Conservation (phyloP, 1,140 invertebrate genomes). For the Hyles vespertilio region DNA sequence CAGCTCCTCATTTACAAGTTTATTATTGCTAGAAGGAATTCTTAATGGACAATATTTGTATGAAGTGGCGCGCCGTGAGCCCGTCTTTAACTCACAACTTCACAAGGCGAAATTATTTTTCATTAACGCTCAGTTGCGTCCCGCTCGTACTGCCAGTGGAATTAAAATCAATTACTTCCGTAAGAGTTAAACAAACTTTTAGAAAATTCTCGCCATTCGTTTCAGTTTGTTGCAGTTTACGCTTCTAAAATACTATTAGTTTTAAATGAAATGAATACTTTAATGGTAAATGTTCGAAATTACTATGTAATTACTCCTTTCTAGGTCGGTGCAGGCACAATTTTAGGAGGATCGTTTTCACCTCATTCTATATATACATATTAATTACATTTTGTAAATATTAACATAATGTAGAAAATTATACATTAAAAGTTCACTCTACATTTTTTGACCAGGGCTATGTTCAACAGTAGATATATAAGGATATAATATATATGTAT, state of each 20-base stretch:
- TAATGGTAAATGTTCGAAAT: not conserved
- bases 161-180: conserved; percentile 67
- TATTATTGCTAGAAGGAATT: conserved; percentile 31
- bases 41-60: conserved; percentile 43
- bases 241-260: not conserved
- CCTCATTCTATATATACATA: too few species aligned
- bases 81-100: conserved; percentile 48
- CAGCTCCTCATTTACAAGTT: conserved; percentile 23
- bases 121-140: conserved; percentile 58
- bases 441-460: too few species aligned
- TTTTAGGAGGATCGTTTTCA: too few species aligned
- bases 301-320: too few species aligned
- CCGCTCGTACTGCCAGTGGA: conserved; percentile 51
- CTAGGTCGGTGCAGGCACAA: too few species aligned
- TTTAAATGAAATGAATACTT: not conserved
- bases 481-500: too few species aligned
- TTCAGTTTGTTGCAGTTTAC: conserved; percentile 19
- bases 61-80: conserved; percentile 5
- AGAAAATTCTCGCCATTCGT: conserved; percentile 36
- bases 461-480: too few species aligned
- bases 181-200: conserved; percentile 50
- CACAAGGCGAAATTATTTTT: conserved; percentile 67
- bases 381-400: too few species aligned
- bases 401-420: too few species aligned
- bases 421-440: too few species aligned